These are phyloP conservation scores for Erebia aethiops DNA, from an alignment of 2,888 invertebrate genomes.

Conservation along the genomic window DNA sequence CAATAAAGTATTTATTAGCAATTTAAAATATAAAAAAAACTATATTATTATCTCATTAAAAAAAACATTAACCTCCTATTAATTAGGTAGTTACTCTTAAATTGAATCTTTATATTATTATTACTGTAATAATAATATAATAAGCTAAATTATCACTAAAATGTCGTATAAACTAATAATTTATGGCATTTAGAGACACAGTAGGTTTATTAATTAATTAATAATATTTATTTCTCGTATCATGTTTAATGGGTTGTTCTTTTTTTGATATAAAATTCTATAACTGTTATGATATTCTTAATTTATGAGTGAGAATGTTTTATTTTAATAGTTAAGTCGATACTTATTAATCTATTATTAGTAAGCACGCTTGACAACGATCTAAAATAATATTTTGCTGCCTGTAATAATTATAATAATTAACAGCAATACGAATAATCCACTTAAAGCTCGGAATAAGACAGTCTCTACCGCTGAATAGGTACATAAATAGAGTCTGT, in stretches of 20 bases:
- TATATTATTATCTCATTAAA: not conserved
- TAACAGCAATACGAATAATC: too few species aligned
- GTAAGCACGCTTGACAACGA: not conserved
- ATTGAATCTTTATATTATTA: conserved; percentile 3
- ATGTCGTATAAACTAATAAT: conserved; percentile 5
- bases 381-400: not conserved
- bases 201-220: not conserved
- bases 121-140: not conserved
- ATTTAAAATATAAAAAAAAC: not conserved
- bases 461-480: too few species aligned
- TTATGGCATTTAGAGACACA: not conserved
- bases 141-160: conserved; percentile 3
- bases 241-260: not conserved
- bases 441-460: too few species aligned
- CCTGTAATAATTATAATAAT: not conserved
- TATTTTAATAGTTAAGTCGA: not conserved
- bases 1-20: not conserved
- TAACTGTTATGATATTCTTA: conserved; percentile 1
- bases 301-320: not conserved
- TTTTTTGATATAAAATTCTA: conserved; percentile 2
- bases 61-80: not conserved
- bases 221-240: conserved; percentile 11
- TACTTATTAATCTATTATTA: not conserved
- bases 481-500: too few species aligned
- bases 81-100: not conserved